A percentile compares a stretch with the other conserved stretches of the same genome.
These are phyloP conservation scores for Lamprotornis superbus DNA, from an alignment of 2,113 vertebrate species.

Conservation along the genomic window DNA sequence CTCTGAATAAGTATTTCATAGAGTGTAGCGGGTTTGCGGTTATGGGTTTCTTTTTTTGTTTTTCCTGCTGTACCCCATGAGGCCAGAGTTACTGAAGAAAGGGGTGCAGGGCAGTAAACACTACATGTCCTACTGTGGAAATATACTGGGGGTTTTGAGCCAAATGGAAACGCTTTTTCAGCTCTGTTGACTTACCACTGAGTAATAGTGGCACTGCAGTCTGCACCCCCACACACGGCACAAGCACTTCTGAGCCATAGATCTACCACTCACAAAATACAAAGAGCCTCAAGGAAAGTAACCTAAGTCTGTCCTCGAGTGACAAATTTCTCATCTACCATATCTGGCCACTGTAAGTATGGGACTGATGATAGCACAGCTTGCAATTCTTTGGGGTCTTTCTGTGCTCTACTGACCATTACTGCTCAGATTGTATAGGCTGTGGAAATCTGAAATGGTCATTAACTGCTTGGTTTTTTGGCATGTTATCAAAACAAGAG, in stretches of 20 bases:
- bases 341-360: background rate
- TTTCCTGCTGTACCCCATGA: background rate
- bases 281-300: background rate
- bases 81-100: background rate
- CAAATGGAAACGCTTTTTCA: conserved; percentile 61
- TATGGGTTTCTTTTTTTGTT: background rate
- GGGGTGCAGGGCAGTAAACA: background rate
- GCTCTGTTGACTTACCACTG: conserved; percentile 41
- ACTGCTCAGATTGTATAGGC: background rate
- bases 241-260: background rate
- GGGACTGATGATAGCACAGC: background rate
- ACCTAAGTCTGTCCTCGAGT: background rate
- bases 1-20: background rate
- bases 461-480: background rate
- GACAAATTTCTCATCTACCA: background rate
- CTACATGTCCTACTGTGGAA: conserved; percentile 39
- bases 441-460: background rate
- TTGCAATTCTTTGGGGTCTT: background rate
- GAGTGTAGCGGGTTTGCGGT: background rate
- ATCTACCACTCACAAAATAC: background rate
- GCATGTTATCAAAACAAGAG: background rate
- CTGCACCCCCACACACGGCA: background rate
- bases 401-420: background rate
- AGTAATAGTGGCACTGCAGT: conserved; percentile 36
- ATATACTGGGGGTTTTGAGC: conserved; percentile 54